Base-by-base conservation (phyloP, 2,888 invertebrate genomes). In the Hemicrepidius hirtus region DNA sequence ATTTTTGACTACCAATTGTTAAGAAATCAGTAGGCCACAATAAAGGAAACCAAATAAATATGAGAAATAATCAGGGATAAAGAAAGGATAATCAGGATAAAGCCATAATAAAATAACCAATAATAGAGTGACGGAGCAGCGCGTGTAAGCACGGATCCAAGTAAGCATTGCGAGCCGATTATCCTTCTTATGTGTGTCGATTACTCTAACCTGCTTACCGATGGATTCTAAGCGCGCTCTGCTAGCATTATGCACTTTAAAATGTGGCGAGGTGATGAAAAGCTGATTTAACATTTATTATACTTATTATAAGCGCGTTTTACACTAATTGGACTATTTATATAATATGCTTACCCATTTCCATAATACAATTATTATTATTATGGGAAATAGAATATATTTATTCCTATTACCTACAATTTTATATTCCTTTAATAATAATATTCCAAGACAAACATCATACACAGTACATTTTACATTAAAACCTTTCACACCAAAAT, bases 121-220 rank as follows among this genome's bases (percentile, higher is more conserved):
- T 79, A 81, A 79, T 78, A 76, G 76, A 75, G 70, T 70, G 71
- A 66, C 65, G 73, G 74, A 77, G 72, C 72, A 75, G 73, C 73
- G 71, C 76, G 71, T 71, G 76, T 68, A 68, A 75, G 75, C 59
- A 75, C 71, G 73, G 76, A 74, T 73, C 74, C 72, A 74, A 73
- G 73, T 66, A 62, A 66, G 69, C 73, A 76, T 71, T 75, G 73
- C 74, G 69, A 76, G 75, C 74, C 75, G 81, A 80, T 82, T 80
- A 81, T 81, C 80, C 81, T 76, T 78, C 81, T 81, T 81, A 81
- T 79, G 76, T 78, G 72, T 77, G 75, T 79, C 80, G 81, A 80
- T 81, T 81, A 80, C 78, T 77, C 68, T 75, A 80, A 80, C 78
- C 80, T 80, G 76, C 79, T 80, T 81, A 79, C 65, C 40, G 40